Conservation (phyloP, 2,888 invertebrate species). For the Stenoptilia bipunctidactyla region DNA sequence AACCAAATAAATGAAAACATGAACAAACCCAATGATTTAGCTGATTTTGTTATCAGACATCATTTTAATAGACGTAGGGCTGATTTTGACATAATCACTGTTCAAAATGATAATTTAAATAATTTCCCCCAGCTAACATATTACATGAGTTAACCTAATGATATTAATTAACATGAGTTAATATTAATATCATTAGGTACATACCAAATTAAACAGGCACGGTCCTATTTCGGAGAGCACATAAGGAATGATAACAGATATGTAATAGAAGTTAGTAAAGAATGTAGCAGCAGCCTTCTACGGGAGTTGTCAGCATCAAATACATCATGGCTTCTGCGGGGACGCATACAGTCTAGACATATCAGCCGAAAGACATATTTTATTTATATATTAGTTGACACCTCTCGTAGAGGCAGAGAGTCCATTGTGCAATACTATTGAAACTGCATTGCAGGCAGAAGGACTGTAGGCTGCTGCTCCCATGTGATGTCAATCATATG, state of each 20-base stretch:
- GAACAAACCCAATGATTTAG: conserved; percentile 1
- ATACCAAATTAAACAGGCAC: conserved; percentile 11
- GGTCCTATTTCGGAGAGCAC: conserved; percentile 9
- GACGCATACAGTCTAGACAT: conserved; percentile 9
- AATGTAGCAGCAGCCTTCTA: background rate
- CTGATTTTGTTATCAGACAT: conserved; percentile 1
- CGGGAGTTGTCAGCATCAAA: conserved; percentile 2
- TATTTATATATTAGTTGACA: conserved; percentile 6
- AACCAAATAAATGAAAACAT: conserved; percentile 4
- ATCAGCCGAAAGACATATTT: conserved; percentile 7
- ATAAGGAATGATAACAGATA: background rate
- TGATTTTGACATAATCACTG: conserved; percentile 1
- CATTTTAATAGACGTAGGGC: conserved; percentile 3
- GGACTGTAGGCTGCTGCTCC: conserved; percentile 15
- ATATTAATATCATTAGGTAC: conserved; percentile 10
- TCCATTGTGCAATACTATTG: conserved; percentile 12
- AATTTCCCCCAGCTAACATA: conserved; percentile 2
- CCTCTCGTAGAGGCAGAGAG: background rate
- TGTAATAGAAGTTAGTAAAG: conserved; percentile 4
- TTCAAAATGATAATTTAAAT: conserved; percentile 1
- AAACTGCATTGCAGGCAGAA: conserved; percentile 13
- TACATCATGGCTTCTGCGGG: conserved; percentile 5
- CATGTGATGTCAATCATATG: conserved; percentile 14
- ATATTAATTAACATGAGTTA: conserved; percentile 2
- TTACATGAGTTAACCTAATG: no score